phyloP scores from a whole-genome alignment of 1,140 invertebrate genomes.

The Ephestia elutella region DNA sequence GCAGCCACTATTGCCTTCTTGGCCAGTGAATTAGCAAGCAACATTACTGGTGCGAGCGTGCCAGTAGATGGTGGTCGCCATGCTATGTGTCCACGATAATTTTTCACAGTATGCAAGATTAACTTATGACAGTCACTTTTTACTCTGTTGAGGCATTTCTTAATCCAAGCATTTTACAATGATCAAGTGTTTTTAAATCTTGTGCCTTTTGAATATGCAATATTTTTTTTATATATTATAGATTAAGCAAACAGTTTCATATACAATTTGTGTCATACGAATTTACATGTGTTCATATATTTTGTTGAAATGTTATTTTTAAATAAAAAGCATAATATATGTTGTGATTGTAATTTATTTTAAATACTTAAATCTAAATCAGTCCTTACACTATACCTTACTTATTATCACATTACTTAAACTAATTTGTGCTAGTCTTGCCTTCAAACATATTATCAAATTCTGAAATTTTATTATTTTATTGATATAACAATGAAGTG shows the following conservation, averaged over 20 bases:
- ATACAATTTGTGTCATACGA: neutral
- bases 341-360: slow-evolving; percentile 2
- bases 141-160: neutral
- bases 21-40: slow-evolving; percentile 85
- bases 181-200: neutral
- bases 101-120: slow-evolving; percentile 5
- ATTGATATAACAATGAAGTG: neutral
- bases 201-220: neutral
- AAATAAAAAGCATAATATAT: neutral
- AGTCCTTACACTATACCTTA: slow-evolving; percentile 17
- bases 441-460: slow-evolving; percentile 10
- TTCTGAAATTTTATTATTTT: neutral
- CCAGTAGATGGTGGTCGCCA: slow-evolving; percentile 90
- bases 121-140: slow-evolving; percentile 5
- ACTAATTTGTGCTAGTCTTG: slow-evolving; percentile 8
- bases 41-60: slow-evolving; percentile 86
- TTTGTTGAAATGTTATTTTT: slow-evolving; percentile 8
- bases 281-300: neutral
- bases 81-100: slow-evolving; percentile 84
- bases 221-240: neutral
- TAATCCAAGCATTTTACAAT: slow-evolving; percentile 1
- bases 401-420: slow-evolving; percentile 20
- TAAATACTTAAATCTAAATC: slow-evolving; percentile 19
- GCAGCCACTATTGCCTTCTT: slow-evolving; percentile 89
- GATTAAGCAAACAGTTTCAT: neutral